Evolutionary conservation across 2,113 vertebrate species (phyloP).

Genomic region (Bubo blakistoni): DNA sequence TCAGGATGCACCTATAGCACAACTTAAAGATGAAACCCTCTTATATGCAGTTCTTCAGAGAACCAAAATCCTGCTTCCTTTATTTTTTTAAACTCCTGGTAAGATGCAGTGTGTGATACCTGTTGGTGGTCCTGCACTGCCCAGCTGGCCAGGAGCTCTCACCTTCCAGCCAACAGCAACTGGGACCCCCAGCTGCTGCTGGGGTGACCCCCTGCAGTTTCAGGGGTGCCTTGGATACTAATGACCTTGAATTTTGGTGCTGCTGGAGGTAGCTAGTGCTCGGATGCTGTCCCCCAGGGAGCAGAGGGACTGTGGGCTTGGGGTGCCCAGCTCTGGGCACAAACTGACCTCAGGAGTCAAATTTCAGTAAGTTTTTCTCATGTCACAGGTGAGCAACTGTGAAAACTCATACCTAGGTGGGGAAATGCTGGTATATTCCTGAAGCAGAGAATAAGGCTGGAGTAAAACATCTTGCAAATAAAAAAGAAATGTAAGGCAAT

Average conservation of each 20-base stretch:
- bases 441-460: not conserved
- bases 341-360: not conserved
- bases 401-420: not conserved
- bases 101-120: not conserved
- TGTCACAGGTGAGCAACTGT: not conserved
- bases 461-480: not conserved
- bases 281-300: not conserved
- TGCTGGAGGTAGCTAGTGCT: not conserved
- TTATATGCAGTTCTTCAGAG: not conserved
- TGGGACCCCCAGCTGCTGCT: not conserved
- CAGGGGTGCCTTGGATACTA: not conserved
- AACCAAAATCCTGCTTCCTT: not conserved
- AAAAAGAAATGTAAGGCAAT: not conserved
- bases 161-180: not conserved
- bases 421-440: not conserved
- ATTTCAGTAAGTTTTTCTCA: not conserved
- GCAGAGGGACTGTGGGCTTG: not conserved
- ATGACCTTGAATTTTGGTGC: not conserved
- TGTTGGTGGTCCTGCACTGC: not conserved
- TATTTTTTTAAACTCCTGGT: not conserved
- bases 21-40: not conserved
- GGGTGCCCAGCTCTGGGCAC: not conserved
- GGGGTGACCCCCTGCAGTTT: not conserved
- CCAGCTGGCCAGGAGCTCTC: not conserved
- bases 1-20: not conserved